Conservation (phyloP, 2,888 invertebrate genomes). For the Cancer borealis region DNA sequence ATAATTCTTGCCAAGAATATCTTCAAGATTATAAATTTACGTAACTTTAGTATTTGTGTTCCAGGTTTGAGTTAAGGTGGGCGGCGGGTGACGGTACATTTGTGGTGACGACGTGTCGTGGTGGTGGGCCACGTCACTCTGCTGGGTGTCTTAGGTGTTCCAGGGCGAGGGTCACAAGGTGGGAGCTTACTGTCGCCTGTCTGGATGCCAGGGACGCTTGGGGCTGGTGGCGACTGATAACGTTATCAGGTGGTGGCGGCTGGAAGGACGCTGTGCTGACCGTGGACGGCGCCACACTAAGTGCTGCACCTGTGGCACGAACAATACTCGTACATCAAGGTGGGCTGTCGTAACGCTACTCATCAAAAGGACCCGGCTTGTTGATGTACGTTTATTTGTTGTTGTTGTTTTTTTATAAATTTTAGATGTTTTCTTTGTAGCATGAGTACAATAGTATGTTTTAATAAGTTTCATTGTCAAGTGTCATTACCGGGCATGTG, state of each 20-base stretch:
- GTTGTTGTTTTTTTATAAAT: neutral
- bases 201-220: slow-evolving; percentile 1
- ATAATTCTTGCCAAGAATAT: neutral
- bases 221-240: neutral
- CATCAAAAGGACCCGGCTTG: neutral
- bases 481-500: neutral
- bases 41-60: neutral
- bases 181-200: neutral
- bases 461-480: neutral
- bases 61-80: neutral
- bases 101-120: neutral
- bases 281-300: neutral
- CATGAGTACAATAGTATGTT: neutral
- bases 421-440: neutral
- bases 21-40: neutral
- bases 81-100: neutral
- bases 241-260: neutral
- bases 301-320: neutral
- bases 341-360: neutral
- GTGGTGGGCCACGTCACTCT: neutral
- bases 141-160: neutral
- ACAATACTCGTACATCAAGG: neutral
- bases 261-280: neutral
- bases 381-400: neutral
- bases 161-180: neutral